These are phyloP conservation scores for Calephelis nemesis DNA, from an alignment of 1,140 invertebrate species.

Conservation along the genomic window DNA sequence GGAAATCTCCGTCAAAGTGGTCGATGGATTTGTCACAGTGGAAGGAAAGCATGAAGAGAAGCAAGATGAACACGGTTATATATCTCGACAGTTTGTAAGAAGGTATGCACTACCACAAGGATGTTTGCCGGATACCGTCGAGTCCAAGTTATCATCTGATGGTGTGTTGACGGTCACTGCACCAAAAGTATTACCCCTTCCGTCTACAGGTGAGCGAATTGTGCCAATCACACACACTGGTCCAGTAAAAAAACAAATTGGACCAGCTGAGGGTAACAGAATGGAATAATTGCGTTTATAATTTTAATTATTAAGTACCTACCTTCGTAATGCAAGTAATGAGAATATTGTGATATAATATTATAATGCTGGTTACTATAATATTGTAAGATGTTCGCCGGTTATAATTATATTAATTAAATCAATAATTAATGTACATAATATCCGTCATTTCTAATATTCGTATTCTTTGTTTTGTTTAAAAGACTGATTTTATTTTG, in stretches of 20 bases:
- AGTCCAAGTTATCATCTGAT: constrained; percentile 87
- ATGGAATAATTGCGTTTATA: neutral
- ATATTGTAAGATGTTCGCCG: neutral
- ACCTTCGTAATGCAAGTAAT: neutral
- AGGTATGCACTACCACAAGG: constrained; percentile 85
- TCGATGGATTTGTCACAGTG: constrained; percentile 83
- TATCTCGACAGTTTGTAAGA: constrained; percentile 86
- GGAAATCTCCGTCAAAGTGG: constrained; percentile 90
- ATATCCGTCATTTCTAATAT: neutral
- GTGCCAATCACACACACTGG: constrained; percentile 65
- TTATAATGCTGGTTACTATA: neutral
- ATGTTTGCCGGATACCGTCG: constrained; percentile 83
- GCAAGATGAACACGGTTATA: constrained; percentile 85
- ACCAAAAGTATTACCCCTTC: constrained; percentile 74
- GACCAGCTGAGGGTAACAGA: constrained; percentile 27
- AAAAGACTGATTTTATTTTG: constrained; percentile 14
- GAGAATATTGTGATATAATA: constrained; percentile 5
- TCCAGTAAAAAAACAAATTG: constrained; percentile 51
- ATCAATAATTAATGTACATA: no score
- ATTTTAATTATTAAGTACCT: neutral
- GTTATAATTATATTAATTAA: constrained; percentile 12
- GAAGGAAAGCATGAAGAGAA: constrained; percentile 89
- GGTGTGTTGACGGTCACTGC: constrained; percentile 85
- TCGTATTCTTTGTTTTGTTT: neutral
- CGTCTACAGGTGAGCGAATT: constrained; percentile 58